Evolutionary conservation across 2,113 vertebrate genomes (phyloP), one percentile per base, ranked within the genome.

Genomic region (Silurus meridionalis): DNA sequence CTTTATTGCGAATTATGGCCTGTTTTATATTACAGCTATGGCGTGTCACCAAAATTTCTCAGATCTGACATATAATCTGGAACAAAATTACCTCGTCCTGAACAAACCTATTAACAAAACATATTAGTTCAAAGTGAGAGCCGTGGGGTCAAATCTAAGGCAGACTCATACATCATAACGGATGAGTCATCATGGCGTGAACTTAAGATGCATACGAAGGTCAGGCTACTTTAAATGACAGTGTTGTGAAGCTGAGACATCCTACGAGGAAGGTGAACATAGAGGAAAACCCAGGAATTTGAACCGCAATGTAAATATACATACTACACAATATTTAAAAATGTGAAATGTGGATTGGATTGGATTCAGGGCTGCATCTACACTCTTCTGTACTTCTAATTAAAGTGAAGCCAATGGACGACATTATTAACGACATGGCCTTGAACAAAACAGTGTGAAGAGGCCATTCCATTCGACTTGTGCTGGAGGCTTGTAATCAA

Each of bases 151-250:
- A 46, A 61, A 80, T 80, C 21, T 11, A 9, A 48, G 9, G 78
- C 78, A 80, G 25, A 61, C 57, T 80, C 55, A 14, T 80, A 46
- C 78, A 61, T 80, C 78, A 80, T 13, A 9, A 80, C 9, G 11
- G n/a, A 80, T 80, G 78, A 80, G 8, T 80, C 57, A 80, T 8
- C 78, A 61, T 6, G 28, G 53, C 57, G 2, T 60, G 58, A 61
- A 46, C 57, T 61, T 61, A 61, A 57, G 25, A 80, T 80, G 78
- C 78, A 48, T 23, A 80, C 46, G 57, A 80, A 80, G 28, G 57
- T 80, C 78, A 61, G 28, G 28, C 57, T 10, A 10, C 57, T 46
- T 46, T 21, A 61, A 80, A 46, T 61, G 78, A 61, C 28, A 46
- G 17, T 46, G 57, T 48, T 48, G 78, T 61, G 17, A 46, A 60